Percentiles rank a stretch among this genome's conserved stretches.
Conservation (phyloP, 2,113 vertebrate genomes). For the Oenanthe oenanthe region DNA sequence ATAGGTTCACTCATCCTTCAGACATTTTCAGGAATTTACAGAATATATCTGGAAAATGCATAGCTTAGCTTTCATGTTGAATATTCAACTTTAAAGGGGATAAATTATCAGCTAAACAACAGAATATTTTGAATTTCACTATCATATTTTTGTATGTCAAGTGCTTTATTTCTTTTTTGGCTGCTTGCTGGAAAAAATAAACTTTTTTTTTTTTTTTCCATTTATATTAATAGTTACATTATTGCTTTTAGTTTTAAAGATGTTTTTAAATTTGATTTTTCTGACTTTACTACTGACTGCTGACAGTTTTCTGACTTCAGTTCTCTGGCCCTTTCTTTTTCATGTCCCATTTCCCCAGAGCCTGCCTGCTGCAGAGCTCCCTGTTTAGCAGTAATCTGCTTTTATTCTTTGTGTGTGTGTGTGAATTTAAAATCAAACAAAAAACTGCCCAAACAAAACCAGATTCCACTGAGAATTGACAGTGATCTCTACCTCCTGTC, state of each 20-base stretch:
- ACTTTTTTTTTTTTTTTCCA: background rate
- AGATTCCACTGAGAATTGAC: background rate
- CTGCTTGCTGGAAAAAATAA: background rate
- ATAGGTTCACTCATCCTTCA: background rate
- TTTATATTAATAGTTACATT: background rate
- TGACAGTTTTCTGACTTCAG: background rate
- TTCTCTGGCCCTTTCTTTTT: background rate
- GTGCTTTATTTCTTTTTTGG: background rate
- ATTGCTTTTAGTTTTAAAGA: background rate
- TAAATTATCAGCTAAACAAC: background rate
- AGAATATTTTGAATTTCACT: background rate
- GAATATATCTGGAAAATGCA: background rate
- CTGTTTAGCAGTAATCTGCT: background rate
- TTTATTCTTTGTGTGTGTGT: background rate
- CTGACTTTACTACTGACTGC: background rate
- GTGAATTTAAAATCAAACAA: background rate
- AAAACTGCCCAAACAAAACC: background rate
- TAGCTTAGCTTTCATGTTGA: background rate
- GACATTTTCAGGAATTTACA: background rate
- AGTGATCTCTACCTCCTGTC: background rate
- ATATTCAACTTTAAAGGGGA: background rate
- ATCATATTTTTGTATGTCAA: background rate
- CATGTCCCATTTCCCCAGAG: background rate
- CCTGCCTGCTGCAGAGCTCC: background rate
- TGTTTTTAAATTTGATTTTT: background rate